Conservation (phyloP, 2,888 invertebrate genomes). For the Ophion slaviceki region DNA sequence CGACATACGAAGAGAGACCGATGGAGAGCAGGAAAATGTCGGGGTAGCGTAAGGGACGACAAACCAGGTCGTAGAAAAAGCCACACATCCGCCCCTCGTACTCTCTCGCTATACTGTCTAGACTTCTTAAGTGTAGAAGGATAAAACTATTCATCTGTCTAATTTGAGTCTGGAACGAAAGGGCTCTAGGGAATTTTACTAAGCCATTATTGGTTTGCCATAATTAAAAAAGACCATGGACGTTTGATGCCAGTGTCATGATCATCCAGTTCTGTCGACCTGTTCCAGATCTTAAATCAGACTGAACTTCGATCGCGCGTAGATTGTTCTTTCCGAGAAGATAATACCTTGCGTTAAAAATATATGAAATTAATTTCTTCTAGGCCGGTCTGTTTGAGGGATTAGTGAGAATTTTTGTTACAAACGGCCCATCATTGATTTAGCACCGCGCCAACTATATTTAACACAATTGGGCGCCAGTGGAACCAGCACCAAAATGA, state of each 20-base stretch:
- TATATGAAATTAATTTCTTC: not conserved
- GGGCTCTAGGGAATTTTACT: conserved; percentile 10
- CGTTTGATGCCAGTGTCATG: not conserved
- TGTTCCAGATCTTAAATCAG: not conserved
- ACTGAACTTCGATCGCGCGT: not conserved
- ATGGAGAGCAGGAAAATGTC: conserved; percentile 38
- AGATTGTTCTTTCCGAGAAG: not conserved
- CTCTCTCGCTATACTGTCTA: conserved; percentile 13
- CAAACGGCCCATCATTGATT: too few relatives aligned
- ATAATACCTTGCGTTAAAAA: not conserved
- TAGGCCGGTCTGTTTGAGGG: not conserved
- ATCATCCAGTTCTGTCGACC: conserved; percentile 5
- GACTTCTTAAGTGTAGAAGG: conserved; percentile 23
- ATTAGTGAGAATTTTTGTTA: too few relatives aligned
- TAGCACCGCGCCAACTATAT: too few relatives aligned
- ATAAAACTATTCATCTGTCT: conserved; percentile 28
- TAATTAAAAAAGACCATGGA: conserved; percentile 10
- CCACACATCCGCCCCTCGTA: conserved; percentile 40
- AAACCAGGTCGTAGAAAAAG: conserved; percentile 64
- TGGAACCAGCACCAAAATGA: too few relatives aligned
- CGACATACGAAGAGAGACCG: conserved; percentile 48
- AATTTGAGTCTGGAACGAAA: conserved; percentile 16
- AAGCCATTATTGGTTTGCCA: conserved; percentile 32
- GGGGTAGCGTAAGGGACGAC: conserved; percentile 52
- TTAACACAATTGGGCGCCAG: too few relatives aligned